phyloP scores from a whole-genome alignment of 1,140 invertebrate genomes.

The Acromyrmex charruanus region DNA sequence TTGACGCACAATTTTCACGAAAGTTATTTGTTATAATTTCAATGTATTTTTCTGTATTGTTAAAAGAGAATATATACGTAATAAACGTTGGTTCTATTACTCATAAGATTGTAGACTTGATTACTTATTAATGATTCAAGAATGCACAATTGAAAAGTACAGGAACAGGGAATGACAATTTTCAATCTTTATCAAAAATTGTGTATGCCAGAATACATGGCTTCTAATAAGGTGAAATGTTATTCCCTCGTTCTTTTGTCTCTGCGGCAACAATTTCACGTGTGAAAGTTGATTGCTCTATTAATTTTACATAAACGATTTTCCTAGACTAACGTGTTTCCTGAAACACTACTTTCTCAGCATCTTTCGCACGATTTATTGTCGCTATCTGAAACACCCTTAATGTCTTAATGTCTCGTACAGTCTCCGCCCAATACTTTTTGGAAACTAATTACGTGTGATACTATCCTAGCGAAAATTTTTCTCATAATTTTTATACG shows the following conservation, averaged over 20 bases:
- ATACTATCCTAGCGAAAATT: not conserved
- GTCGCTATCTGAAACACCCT: slow-evolving; percentile 19
- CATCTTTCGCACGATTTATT: slow-evolving; percentile 23
- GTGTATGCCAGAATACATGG: no score
- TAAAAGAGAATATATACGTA: not conserved
- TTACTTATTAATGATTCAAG: not conserved
- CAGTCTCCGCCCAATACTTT: not conserved
- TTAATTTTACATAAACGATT: slow-evolving; percentile 46
- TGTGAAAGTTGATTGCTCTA: not conserved
- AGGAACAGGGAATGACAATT: not conserved
- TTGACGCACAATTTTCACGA: not conserved
- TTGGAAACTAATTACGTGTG: not conserved
- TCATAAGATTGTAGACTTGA: not conserved
- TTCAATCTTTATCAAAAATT: no score
- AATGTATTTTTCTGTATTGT: not conserved
- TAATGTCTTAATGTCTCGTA: not conserved
- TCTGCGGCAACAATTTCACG: not conserved
- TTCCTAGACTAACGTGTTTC: slow-evolving; percentile 35
- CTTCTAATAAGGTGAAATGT: no score
- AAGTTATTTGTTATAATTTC: slow-evolving; percentile 1
- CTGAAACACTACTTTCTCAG: slow-evolving; percentile 55
- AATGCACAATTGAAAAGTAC: no score
- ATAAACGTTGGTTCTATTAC: not conserved
- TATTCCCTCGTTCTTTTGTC: no score
- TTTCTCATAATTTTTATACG: no score